phyloP scores from a whole-genome alignment of 2,797 vertebrate genomes.

The Cetoscarus ocellatus region DNA sequence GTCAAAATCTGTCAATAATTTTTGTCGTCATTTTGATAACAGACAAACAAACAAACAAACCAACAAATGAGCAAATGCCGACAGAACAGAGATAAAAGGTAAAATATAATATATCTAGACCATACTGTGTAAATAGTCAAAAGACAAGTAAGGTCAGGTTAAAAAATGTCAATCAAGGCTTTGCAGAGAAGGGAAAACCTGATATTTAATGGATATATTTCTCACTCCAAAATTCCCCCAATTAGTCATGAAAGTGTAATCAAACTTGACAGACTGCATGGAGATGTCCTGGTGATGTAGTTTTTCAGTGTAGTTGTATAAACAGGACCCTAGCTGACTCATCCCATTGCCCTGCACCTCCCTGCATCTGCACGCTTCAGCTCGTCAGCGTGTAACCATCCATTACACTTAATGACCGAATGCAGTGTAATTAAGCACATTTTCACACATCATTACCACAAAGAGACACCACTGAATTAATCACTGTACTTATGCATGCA shows the following conservation, averaged over 20 bases:
- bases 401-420: constrained; percentile 55
- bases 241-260: background rate
- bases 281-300: background rate
- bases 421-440: constrained; percentile 62
- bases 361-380: constrained; percentile 13
- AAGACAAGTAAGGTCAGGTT: too few relatives aligned
- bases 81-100: too few relatives aligned
- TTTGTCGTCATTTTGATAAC: too few relatives aligned
- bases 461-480: constrained; percentile 6
- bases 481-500: background rate
- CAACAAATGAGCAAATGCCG: too few relatives aligned
- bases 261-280: background rate
- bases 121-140: too few relatives aligned
- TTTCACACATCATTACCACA: constrained; percentile 72
- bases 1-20: too few relatives aligned
- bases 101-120: too few relatives aligned
- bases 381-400: constrained; percentile 28
- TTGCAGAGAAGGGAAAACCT: too few relatives aligned
- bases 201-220: too few relatives aligned
- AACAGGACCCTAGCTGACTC: constrained; percentile 5
- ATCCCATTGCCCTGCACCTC: background rate
- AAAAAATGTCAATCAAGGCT: too few relatives aligned
- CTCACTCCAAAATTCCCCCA: too few relatives aligned
- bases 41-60: too few relatives aligned
- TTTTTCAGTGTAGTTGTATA: constrained; percentile 1